Conservation (phyloP, 2,797 vertebrate species). For the Enteromius fasciolatus region DNA sequence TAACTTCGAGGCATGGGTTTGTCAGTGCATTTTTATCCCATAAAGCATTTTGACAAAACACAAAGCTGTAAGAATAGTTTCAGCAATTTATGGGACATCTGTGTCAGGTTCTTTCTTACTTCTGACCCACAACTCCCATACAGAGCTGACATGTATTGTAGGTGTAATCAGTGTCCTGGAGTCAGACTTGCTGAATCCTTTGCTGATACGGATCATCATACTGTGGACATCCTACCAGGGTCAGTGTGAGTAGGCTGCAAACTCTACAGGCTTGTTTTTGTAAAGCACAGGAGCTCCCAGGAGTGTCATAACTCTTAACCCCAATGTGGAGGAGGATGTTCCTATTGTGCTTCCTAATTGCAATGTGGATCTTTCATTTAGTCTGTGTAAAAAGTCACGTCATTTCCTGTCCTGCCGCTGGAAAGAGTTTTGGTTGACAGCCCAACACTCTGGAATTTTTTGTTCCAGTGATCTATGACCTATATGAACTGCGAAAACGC, state of each 20-base stretch:
- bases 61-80: slow-evolving; percentile 31
- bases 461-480: slow-evolving; percentile 46
- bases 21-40: neutral
- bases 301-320: slow-evolving; percentile 78
- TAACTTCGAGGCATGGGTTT: neutral
- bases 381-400: slow-evolving; percentile 70
- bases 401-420: slow-evolving; percentile 57
- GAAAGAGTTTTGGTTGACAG: slow-evolving; percentile 40
- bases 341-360: slow-evolving; percentile 84
- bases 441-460: slow-evolving; percentile 41
- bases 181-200: slow-evolving; percentile 16
- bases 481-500: slow-evolving; percentile 12
- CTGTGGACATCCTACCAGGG: slow-evolving; percentile 43
- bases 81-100: slow-evolving; percentile 23
- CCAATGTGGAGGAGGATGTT: slow-evolving; percentile 79
- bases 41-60: slow-evolving; percentile 26
- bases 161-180: slow-evolving; percentile 29
- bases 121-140: slow-evolving; percentile 41
- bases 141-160: slow-evolving; percentile 29
- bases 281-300: slow-evolving; percentile 72
- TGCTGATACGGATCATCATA: slow-evolving; percentile 35
- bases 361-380: slow-evolving; percentile 80
- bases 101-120: slow-evolving; percentile 46
- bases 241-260: slow-evolving; percentile 59
- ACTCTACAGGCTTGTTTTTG: slow-evolving; percentile 74